Evolutionary conservation across 2,113 vertebrate genomes (phyloP).

Genomic region (Chloropsis cyanopogon): DNA sequence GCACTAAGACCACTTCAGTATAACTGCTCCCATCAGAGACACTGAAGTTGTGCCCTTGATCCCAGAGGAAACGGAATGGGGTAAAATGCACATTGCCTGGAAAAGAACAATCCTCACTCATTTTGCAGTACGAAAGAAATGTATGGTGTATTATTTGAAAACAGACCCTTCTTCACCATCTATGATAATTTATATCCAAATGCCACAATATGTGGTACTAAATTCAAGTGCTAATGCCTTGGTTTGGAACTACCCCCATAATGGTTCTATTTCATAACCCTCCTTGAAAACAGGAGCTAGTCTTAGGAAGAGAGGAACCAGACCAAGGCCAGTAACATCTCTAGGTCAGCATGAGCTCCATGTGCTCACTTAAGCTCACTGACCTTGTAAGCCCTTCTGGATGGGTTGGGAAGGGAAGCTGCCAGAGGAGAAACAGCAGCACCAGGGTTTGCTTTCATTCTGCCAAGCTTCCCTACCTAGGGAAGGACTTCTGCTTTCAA

Average conservation of each 20-base stretch:
- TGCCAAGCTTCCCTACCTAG: not conserved
- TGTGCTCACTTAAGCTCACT: not conserved
- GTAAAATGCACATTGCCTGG: not conserved
- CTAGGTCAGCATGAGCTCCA: not conserved
- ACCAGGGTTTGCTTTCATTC: not conserved
- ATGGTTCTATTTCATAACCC: not conserved
- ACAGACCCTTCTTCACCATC: not conserved
- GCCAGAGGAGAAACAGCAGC: not conserved
- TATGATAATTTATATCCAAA: not conserved
- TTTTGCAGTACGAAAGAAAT: not conserved
- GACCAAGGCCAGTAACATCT: not conserved
- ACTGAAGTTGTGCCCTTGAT: not conserved
- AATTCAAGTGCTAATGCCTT: not conserved
- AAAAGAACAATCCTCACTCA: not conserved
- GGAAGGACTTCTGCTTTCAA: not conserved
- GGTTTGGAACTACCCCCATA: not conserved
- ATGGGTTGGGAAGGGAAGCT: not conserved
- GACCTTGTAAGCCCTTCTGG: not conserved
- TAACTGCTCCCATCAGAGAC: not conserved
- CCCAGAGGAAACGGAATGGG: not conserved
- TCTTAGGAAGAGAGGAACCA: not conserved
- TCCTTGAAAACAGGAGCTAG: not conserved
- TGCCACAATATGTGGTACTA: accelerated
- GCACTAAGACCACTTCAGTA: not conserved
- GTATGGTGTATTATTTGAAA: not conserved